Base-by-base conservation (phyloP, 92 coral and sea anemone species). In the Galaxea fascicularis region DNA sequence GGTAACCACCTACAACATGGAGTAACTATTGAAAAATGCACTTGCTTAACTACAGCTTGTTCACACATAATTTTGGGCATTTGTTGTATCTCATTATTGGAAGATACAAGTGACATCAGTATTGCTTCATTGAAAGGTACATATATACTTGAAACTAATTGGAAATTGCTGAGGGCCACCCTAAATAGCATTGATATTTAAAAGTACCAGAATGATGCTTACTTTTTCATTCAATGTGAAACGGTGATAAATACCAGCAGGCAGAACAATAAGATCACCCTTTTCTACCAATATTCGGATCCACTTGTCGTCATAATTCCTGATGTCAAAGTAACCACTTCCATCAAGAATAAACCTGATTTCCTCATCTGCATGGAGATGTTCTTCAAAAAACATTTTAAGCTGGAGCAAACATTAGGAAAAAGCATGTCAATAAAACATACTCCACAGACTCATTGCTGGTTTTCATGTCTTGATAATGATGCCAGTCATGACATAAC, bases 171-270 rank as follows among this genome's bases (percentile, higher is more conserved):
- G 41, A 2, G 41, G 6, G 6, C 41, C 41, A 35, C 2, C n/a
- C 6, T 35, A 35, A 35, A 35, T 35, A 35, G 6, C 41, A 35
- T 35, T 35, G 3, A 35, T 2, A 35, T 2, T 35, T 2, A 35
- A 35, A 35, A 26, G 16, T 9, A 63, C 39, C 13, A 0, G 10
- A 39, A n/a, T 1, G 13, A 31, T 21, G 20, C 8, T 45, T 35
- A 91, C 97, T 16, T 91, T 91, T 10, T 79, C 53, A 58, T 90
- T 93, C 79, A 93, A 71, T 31, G 97, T 90, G 65, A 93, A 93
- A 4, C 97, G 97, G 77, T 93, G 97, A 80, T 93, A 93, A 65
- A 93, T 91, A 1, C 97, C 97, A 22, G 97, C 94, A n/a, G 97
- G 97, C 0, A 93, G 89, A 41, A 91, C 74, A 27, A 93, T 88